Evolutionary conservation across 2,888 invertebrate species (phyloP), one percentile per base, ranked within the genome.

Genomic region (Drosophila greeni): DNA sequence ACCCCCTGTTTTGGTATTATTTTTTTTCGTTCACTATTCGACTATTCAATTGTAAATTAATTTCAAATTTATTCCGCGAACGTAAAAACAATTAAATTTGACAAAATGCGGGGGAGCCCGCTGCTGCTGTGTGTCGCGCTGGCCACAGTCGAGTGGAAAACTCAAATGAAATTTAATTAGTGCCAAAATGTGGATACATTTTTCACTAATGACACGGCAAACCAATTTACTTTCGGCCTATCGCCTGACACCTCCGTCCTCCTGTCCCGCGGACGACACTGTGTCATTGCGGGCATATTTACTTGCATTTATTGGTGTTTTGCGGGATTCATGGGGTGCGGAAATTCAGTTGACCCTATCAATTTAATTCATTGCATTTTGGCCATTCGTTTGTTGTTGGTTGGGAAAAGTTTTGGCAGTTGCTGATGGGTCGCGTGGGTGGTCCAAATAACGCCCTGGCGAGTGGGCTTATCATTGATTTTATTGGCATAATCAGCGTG

Each of bases 401-500:
- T 60, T 59, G 49, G 26, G 58, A 34, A 70, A 75, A 74, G 43
- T 70, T 76, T 59, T 73, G 57, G 60, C 64, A 72, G 53, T 69
- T 66, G 45, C 18, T 24, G 16, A 16, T 11, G 24, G 24, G 16
- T n/a, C 5, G 42, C n/a, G 37, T 20, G 42, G 42, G 49, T 20
- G 51, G 43, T 40, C 40, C 52, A 59, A 45, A 58, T 7, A 23
- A 58, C 61, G 52, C 36, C 72, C 82, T 79, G 79, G 24, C 29
- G 45, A 40, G 61, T 54, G 34, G 47, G 70, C 77, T 76, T 74
- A 76, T 80, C 83, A 81, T 82, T 68, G 81, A 81, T 81, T 82
- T 81, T 82, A 81, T 81, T 81, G 83, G 78, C 81, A 76, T 81
- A 82, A 81, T 82, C 81, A 82, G 76, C 73, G 75, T 77, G 31